phyloP scores from a whole-genome alignment of 2,888 invertebrate genomes.

The Celastrina argiolus region DNA sequence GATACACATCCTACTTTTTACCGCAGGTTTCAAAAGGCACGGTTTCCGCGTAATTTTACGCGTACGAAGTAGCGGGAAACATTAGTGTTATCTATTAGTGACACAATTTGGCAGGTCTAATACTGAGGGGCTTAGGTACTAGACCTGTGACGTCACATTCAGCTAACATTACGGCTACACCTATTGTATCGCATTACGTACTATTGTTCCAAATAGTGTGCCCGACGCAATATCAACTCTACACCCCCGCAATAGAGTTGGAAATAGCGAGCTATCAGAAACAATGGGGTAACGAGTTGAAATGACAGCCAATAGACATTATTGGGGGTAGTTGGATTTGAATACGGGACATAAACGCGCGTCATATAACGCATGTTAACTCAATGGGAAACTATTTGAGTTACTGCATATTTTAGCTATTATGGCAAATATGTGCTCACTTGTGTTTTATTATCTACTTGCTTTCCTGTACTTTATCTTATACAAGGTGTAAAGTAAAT shows the following conservation, averaged over 20 bases:
- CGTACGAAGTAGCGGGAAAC: too few relatives aligned
- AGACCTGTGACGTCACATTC: not conserved
- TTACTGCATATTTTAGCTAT: not conserved
- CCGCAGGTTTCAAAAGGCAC: too few relatives aligned
- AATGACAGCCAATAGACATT: slow-evolving; percentile 21
- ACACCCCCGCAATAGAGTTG: not conserved
- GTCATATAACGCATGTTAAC: not conserved
- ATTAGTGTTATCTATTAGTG: too few relatives aligned
- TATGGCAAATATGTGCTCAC: not conserved
- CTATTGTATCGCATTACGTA: slow-evolving; percentile 1
- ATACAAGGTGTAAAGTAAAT: too few relatives aligned
- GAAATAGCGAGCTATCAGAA: not conserved
- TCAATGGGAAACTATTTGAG: slow-evolving; percentile 1
- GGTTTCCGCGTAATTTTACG: too few relatives aligned
- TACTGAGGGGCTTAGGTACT: not conserved
- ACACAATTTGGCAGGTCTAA: too few relatives aligned
- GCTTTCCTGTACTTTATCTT: too few relatives aligned
- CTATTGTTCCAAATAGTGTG: not conserved
- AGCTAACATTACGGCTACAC: not conserved
- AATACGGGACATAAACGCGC: slow-evolving; percentile 19
- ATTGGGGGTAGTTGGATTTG: slow-evolving; percentile 22
- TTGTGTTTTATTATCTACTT: too few relatives aligned
- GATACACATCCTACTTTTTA: too few relatives aligned
- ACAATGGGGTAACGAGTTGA: slow-evolving; percentile 6
- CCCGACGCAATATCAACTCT: not conserved